Conservation (phyloP, 2,113 vertebrate genomes). For the Ictidomys tridecemlineatus region DNA sequence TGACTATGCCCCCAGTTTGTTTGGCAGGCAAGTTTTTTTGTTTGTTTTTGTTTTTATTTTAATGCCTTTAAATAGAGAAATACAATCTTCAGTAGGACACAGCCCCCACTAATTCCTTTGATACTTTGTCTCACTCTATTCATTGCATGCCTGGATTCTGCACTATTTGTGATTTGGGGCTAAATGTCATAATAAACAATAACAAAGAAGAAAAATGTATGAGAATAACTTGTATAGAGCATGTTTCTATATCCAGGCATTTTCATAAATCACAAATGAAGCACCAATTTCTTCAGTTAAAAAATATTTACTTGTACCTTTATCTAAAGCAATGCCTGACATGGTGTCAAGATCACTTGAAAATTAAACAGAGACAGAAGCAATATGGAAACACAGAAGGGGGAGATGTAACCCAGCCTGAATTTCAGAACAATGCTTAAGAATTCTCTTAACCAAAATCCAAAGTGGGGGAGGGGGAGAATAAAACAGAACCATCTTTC, state of each 20-base stretch:
- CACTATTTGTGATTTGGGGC: neutral
- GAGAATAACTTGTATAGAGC: neutral
- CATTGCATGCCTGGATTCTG: neutral
- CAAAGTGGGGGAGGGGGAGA: no score
- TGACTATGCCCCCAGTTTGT: neutral
- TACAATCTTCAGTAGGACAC: neutral
- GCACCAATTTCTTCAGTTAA: neutral
- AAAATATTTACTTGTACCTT: neutral
- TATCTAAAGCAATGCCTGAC: neutral
- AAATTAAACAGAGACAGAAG: neutral
- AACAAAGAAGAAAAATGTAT: neutral
- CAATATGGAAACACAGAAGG: neutral
- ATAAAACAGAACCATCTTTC: neutral
- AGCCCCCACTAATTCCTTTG: neutral
- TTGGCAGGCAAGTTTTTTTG: neutral
- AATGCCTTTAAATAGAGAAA: neutral
- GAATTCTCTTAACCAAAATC: neutral
- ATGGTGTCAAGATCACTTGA: neutral
- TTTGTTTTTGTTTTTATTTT: slow-evolving; percentile 41
- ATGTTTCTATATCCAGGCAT: neutral
- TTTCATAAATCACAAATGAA: slow-evolving; percentile 44
- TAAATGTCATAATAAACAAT: neutral
- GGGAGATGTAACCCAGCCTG: neutral
- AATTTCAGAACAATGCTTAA: neutral
- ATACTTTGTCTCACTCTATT: neutral